Evolutionary conservation across 2,113 vertebrate genomes (phyloP).

Genomic region (Atrichornis clamosus): DNA sequence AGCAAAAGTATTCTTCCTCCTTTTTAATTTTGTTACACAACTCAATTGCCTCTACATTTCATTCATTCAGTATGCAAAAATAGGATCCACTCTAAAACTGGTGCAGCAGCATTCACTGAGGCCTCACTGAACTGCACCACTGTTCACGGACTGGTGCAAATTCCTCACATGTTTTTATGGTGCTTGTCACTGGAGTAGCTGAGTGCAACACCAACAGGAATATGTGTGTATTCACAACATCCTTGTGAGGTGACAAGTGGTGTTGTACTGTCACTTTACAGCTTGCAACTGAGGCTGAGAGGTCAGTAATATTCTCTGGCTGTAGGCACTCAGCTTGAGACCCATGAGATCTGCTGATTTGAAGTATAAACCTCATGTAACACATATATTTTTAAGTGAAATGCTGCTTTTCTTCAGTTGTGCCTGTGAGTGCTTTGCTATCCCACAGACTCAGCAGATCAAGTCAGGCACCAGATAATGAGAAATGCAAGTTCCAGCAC

Average conservation of each 20-base stretch:
- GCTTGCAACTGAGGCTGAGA: not conserved
- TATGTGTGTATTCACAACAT: not conserved
- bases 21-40: not conserved
- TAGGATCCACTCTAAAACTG: not conserved
- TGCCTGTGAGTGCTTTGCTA: not conserved
- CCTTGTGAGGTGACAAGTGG: not conserved
- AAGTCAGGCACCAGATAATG: not conserved
- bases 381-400: not conserved
- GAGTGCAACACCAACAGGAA: not conserved
- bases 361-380: not conserved
- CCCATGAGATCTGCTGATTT: not conserved
- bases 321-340: not conserved
- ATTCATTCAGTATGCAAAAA: not conserved
- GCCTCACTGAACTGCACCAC: not conserved
- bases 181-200: not conserved
- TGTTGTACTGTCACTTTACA: not conserved
- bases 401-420: not conserved
- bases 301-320: not conserved
- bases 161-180: not conserved
- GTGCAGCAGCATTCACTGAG: not conserved
- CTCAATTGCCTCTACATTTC: fast-evolving
- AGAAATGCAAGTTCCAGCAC: not conserved
- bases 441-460: not conserved
- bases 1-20: not conserved
- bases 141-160: not conserved